phyloP scores from a whole-genome alignment of 2,113 vertebrate genomes.

The Nibea albiflora region DNA sequence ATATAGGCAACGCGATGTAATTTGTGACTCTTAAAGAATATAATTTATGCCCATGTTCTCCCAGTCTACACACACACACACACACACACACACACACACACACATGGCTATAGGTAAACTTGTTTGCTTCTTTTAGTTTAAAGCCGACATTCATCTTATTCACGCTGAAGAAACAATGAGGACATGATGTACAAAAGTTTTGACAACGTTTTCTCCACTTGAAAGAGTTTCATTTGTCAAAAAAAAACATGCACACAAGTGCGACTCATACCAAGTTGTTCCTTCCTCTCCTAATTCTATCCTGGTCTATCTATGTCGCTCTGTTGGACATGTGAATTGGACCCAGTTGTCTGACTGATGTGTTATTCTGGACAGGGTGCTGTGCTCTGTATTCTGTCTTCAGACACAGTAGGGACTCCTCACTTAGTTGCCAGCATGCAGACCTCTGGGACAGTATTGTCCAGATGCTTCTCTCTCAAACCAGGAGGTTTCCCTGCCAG shows the following conservation, averaged over 20 bases:
- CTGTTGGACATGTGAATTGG: slow-evolving; percentile 64
- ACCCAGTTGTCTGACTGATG: slow-evolving; percentile 76
- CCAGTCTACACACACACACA: background rate
- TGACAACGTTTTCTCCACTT: slow-evolving; percentile 17
- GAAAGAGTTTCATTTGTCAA: slow-evolving; percentile 19
- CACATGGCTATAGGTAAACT: background rate
- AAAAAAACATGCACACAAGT: background rate
- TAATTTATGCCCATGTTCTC: background rate
- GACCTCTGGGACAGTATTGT: slow-evolving; percentile 81
- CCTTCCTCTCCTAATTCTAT: slow-evolving; percentile 59
- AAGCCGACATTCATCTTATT: background rate
- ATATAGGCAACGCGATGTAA: background rate
- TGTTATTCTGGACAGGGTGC: slow-evolving; percentile 75
- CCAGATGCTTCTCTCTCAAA: slow-evolving; percentile 83
- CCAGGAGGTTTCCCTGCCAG: slow-evolving; percentile 72
- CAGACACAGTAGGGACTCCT: slow-evolving; percentile 65
- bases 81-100: too few relatives aligned
- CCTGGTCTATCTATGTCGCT: slow-evolving; percentile 65
- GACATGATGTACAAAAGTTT: background rate
- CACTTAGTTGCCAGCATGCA: slow-evolving; percentile 71
- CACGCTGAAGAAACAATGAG: slow-evolving; percentile 13
- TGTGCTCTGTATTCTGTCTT: slow-evolving; percentile 65
- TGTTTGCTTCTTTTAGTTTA: slow-evolving; percentile 12
- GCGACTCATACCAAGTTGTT: slow-evolving; percentile 3
- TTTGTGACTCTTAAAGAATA: slow-evolving; percentile 2